phyloP scores from a whole-genome alignment of 2,797 vertebrate species.

The Poeciliopsis infans region DNA sequence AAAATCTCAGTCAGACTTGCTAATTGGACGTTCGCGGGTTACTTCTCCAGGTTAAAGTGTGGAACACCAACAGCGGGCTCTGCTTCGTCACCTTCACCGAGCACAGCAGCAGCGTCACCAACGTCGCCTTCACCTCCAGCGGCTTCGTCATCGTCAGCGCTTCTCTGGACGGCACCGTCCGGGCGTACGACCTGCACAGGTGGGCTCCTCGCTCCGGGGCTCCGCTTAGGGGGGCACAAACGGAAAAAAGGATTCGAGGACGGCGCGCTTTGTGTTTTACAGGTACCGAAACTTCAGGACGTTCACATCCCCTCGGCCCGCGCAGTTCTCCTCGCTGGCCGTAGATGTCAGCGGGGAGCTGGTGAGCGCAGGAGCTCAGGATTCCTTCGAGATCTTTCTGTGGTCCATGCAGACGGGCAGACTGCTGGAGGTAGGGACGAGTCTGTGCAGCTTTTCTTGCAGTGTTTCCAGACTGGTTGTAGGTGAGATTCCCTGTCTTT shows the following conservation, averaged over 20 bases:
- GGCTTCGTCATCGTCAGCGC: constrained; percentile 93
- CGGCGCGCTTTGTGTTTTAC: neutral
- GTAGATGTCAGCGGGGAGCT: constrained; percentile 92
- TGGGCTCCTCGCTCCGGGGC: constrained; percentile 50
- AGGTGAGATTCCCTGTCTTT: neutral
- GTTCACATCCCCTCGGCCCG: constrained; percentile 90
- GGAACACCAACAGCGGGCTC: constrained; percentile 93
- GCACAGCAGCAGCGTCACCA: constrained; percentile 89
- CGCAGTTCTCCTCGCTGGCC: constrained; percentile 93
- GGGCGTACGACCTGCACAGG: constrained; percentile 96
- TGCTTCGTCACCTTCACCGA: constrained; percentile 97
- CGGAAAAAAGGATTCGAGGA: neutral
- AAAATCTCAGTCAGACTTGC: neutral
- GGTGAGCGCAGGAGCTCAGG: constrained; percentile 92
- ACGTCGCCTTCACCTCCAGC: constrained; percentile 87
- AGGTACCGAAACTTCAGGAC: constrained; percentile 99
- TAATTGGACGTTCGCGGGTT: neutral
- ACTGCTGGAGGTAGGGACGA: constrained; percentile 86
- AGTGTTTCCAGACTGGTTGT: neutral
- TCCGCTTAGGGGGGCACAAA: neutral
- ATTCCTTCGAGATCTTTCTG: constrained; percentile 95
- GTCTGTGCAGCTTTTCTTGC: neutral
- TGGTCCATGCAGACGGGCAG: constrained; percentile 98
- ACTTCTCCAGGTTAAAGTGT: constrained; percentile 90
- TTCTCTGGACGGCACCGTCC: constrained; percentile 93